phyloP scores from a whole-genome alignment of 2,797 vertebrate species.

The Pseudotriccus pelzelni region DNA sequence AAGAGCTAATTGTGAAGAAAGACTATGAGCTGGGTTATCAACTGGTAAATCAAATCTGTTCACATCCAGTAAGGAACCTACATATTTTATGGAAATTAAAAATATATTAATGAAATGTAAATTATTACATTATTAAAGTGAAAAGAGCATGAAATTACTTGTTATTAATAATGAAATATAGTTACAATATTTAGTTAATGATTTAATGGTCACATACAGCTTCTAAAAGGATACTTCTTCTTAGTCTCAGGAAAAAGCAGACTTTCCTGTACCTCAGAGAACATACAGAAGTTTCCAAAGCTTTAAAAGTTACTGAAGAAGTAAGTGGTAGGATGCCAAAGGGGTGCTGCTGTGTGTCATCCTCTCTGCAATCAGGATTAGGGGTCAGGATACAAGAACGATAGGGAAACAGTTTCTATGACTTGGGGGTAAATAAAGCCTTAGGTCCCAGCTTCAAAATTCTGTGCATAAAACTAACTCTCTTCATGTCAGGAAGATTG shows the following conservation, averaged over 20 bases:
- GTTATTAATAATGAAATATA: neutral
- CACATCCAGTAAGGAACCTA: neutral
- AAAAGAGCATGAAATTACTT: neutral
- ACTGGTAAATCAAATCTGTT: neutral
- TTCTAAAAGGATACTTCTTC: neutral
- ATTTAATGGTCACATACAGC: neutral
- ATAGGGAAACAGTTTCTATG: neutral
- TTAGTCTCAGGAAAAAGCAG: neutral
- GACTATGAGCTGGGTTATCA: neutral
- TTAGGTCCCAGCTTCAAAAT: neutral
- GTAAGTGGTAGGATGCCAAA: neutral
- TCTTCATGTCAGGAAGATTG: neutral
- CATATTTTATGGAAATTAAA: neutral
- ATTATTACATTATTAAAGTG: neutral
- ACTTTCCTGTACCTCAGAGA: neutral
- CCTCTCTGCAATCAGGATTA: neutral
- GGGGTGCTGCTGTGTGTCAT: neutral
- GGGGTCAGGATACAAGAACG: neutral
- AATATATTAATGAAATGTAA: neutral
- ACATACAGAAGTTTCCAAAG: neutral
- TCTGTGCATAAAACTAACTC: neutral
- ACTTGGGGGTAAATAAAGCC: neutral
- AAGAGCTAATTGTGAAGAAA: neutral
- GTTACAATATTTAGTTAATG: neutral
- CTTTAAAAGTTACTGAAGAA: neutral